These are phyloP conservation scores for Luscinia megarhynchos DNA, from an alignment of 2,797 vertebrate genomes.

Conservation along the genomic window DNA sequence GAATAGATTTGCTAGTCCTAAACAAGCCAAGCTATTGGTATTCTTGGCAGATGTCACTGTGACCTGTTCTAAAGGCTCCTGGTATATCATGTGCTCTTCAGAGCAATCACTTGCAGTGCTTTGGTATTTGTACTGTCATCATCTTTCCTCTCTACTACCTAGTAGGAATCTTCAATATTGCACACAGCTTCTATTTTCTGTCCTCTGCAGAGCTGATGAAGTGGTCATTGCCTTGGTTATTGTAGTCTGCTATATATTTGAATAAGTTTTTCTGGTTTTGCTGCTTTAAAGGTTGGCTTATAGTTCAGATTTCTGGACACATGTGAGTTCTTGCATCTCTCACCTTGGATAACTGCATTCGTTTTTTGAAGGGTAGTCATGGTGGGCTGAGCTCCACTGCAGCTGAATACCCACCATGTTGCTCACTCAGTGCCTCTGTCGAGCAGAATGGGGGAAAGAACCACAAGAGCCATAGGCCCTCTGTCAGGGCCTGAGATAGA, in stretches of 20 bases:
- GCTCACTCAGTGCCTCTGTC: neutral
- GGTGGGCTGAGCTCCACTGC: neutral
- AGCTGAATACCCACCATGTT: neutral
- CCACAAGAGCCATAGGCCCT: neutral
- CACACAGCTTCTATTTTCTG: neutral
- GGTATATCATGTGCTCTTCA: neutral
- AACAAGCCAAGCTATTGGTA: neutral
- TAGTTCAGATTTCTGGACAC: neutral
- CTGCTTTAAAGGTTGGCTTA: neutral
- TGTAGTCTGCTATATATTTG: neutral
- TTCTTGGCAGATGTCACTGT: neutral
- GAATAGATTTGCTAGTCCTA: neutral
- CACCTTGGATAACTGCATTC: neutral
- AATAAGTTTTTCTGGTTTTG: neutral
- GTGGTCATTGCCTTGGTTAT: neutral
- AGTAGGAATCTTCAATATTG: neutral
- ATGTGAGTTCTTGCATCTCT: neutral
- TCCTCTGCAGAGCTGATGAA: neutral
- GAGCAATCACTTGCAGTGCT: neutral
- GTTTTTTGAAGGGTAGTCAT: neutral
- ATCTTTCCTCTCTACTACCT: neutral
- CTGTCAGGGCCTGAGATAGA: neutral
- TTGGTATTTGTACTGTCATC: neutral
- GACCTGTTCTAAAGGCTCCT: neutral
- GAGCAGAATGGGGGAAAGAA: neutral